Conservation (phyloP, 2,113 vertebrate species). For the Isurus oxyrinchus region DNA sequence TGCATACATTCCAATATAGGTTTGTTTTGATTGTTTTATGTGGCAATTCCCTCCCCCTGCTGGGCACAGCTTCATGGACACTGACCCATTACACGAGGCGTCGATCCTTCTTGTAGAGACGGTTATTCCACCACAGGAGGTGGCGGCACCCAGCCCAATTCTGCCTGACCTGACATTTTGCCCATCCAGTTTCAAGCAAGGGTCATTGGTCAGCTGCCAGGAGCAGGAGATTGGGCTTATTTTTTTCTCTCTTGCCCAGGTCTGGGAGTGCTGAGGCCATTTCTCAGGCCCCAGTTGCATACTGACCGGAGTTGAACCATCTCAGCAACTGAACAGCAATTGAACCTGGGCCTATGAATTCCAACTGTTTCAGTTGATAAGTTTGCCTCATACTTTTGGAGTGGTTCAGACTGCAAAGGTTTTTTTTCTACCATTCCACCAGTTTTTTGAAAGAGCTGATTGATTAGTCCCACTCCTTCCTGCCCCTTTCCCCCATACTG, state of each 20-base stretch:
- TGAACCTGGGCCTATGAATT: neutral
- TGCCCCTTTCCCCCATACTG: neutral
- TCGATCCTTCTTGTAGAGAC: neutral
- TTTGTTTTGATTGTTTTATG: neutral
- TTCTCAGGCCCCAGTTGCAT: neutral
- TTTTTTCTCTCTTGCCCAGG: neutral
- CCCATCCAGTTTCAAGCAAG: neutral
- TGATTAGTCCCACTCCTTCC: too few relatives aligned
- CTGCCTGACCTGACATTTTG: neutral
- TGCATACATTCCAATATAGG: neutral
- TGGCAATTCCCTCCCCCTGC: neutral
- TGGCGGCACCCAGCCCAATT: neutral
- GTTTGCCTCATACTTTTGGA: neutral
- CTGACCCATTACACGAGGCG: neutral
- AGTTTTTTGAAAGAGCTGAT: neutral
- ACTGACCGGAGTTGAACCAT: neutral
- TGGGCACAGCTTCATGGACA: neutral
- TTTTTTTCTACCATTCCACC: neutral
- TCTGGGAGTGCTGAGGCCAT: neutral
- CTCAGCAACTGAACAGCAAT: neutral
- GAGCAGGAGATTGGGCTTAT: neutral
- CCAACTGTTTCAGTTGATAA: neutral
- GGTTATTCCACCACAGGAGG: neutral
- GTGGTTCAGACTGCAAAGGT: neutral
- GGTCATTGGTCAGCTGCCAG: neutral